Conservation (phyloP, 92 coral and sea anemone genomes). For the Actinostola sp. region DNA sequence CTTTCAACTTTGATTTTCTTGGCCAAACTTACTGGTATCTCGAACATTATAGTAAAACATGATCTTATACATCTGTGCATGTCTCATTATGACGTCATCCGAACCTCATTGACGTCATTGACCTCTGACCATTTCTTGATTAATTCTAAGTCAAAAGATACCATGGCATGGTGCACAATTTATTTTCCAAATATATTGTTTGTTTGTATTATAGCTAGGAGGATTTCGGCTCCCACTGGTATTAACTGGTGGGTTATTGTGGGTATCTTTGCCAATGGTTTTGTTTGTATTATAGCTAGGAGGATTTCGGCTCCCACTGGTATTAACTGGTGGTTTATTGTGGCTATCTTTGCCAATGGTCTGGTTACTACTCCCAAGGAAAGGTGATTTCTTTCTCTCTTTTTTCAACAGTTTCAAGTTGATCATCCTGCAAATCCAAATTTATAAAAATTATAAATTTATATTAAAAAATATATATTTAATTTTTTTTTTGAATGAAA, state of each 20-base stretch:
- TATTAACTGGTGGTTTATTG: conserved; percentile 72
- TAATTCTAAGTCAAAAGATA: neutral
- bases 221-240: conserved; percentile 58
- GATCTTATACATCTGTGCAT: too few species aligned
- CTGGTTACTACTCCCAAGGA: conserved; percentile 62
- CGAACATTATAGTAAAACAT: too few species aligned
- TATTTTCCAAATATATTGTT: neutral
- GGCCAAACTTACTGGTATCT: too few species aligned
- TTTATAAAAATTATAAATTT: neutral
- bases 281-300: conserved; percentile 57
- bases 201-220: neutral
- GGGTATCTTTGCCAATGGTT: conserved; percentile 8
- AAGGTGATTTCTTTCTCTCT: conserved; percentile 16
- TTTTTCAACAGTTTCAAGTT: neutral
- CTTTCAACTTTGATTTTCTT: too few species aligned
- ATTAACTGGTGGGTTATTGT: conserved; percentile 63
- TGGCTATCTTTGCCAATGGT: conserved; percentile 68
- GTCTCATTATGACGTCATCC: too few species aligned
- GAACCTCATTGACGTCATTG: too few species aligned
- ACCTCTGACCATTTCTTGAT: too few species aligned
- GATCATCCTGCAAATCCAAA: neutral
- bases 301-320: conserved; percentile 80
- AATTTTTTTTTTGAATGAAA: too few species aligned
- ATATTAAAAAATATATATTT: too few species aligned
- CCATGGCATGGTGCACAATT: neutral